Conservation (phyloP, 2,797 vertebrate genomes). For the Bufotes viridis region DNA sequence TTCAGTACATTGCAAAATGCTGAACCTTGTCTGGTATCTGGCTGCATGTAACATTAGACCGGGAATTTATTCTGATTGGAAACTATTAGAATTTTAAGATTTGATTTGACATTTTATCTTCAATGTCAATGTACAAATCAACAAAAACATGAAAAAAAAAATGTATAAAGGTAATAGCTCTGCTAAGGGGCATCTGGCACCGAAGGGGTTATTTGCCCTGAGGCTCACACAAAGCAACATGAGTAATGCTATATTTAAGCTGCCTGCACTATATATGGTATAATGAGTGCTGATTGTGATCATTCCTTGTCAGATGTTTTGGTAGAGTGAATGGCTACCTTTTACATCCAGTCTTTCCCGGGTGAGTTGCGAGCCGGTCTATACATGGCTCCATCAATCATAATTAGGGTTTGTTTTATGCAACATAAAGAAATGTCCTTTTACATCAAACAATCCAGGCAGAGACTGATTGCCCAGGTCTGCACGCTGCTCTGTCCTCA, state of each 20-base stretch:
- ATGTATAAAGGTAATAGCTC: not conserved
- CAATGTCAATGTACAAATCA: not conserved
- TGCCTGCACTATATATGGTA: slow-evolving; percentile 28
- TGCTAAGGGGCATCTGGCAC: not conserved
- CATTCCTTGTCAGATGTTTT: slow-evolving; percentile 56
- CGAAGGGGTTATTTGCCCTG: not conserved
- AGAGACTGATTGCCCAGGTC: slow-evolving; percentile 44
- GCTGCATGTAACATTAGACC: not conserved
- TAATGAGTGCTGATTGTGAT: slow-evolving; percentile 53
- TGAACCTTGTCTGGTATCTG: not conserved
- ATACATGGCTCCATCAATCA: slow-evolving; percentile 51
- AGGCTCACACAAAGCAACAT: not conserved
- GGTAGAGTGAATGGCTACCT: slow-evolving; percentile 52
- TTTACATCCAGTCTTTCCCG: slow-evolving; percentile 19
- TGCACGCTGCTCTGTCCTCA: slow-evolving; percentile 18
- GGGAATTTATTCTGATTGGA: not conserved
- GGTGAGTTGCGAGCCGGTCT: not conserved
- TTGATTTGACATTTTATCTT: not conserved
- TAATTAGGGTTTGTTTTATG: slow-evolving; percentile 59
- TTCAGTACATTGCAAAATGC: not conserved
- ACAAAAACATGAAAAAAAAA: not conserved
- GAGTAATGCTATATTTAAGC: slow-evolving; percentile 32
- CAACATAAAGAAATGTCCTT: slow-evolving; percentile 56
- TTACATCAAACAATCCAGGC: slow-evolving; percentile 54
- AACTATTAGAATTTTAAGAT: not conserved